These are phyloP conservation scores for Heterocephalus glaber DNA, from an alignment of 2,113 vertebrate genomes.

Conservation along the genomic window DNA sequence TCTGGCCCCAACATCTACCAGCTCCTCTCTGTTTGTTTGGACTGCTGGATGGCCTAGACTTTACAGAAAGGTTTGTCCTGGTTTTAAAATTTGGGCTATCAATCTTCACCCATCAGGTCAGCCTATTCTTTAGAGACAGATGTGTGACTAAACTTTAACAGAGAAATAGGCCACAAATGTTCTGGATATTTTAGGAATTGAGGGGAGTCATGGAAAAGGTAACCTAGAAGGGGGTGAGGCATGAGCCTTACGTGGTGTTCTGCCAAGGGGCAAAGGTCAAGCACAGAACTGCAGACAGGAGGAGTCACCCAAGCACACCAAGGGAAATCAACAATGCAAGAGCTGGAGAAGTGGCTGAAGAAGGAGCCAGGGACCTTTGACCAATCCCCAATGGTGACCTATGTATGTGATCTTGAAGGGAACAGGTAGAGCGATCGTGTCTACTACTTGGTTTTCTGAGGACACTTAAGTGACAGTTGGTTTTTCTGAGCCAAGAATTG, in stretches of 20 bases:
- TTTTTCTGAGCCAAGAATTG: constrained; percentile 13
- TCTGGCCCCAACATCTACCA: constrained; percentile 84
- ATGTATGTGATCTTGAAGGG: constrained; percentile 83
- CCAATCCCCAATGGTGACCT: constrained; percentile 81
- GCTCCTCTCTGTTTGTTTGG: constrained; percentile 82
- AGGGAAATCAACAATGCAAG: constrained; percentile 46
- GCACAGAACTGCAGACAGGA: neutral
- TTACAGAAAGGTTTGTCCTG: too few relatives aligned
- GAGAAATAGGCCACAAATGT: constrained; percentile 11
- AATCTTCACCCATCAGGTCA: neutral
- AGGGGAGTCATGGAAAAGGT: constrained; percentile 49
- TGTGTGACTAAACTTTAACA: constrained; percentile 67
- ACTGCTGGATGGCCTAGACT: too few relatives aligned
- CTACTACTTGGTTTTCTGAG: neutral
- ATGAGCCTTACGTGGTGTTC: neutral
- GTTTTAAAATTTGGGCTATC: too few relatives aligned
- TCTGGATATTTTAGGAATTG: constrained; percentile 25
- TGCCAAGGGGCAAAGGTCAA: constrained; percentile 2
- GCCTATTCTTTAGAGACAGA: neutral
- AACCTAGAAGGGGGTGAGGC: neutral
- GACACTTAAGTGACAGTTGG: neutral
- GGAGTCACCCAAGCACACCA: neutral
- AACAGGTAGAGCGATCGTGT: constrained; percentile 75
- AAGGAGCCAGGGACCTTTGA: constrained; percentile 82
- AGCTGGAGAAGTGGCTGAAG: constrained; percentile 82